Percentiles rank a stretch among this genome's conserved stretches.
These are phyloP conservation scores for Drosophila gunungcola DNA, from an alignment of 1,140 invertebrate species.

Conservation along the genomic window DNA sequence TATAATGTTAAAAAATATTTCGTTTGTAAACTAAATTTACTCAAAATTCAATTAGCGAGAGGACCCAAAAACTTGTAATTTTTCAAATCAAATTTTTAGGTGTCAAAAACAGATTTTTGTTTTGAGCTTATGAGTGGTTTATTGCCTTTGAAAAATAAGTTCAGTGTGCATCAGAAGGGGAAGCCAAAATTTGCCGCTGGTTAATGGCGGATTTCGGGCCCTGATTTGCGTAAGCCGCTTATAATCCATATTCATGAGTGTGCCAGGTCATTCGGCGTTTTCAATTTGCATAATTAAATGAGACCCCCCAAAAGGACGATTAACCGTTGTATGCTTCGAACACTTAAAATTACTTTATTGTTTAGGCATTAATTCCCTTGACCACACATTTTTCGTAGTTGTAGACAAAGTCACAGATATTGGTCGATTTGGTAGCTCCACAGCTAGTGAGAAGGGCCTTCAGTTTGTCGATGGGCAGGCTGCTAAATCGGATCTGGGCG, in stretches of 20 bases:
- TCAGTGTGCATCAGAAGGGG: neutral
- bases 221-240: conserved; percentile 56
- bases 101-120: neutral
- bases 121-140: neutral
- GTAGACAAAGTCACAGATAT: conserved; percentile 43
- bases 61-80: too few relatives aligned
- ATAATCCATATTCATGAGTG: conserved; percentile 51
- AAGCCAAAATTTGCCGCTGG: conserved; percentile 56
- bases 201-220: conserved; percentile 64
- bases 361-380: conserved; percentile 46
- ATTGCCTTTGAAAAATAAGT: neutral
- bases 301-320: conserved; percentile 11
- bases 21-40: too few relatives aligned
- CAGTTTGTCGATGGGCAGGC: conserved; percentile 44
- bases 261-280: conserved; percentile 49
- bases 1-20: too few relatives aligned
- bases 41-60: too few relatives aligned
- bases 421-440: conserved; percentile 6
- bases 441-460: conserved; percentile 41
- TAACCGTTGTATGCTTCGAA: conserved; percentile 53
- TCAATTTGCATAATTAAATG: conserved; percentile 77
- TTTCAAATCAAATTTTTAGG: neutral
- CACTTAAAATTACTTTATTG: conserved; percentile 69
- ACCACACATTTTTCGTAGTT: conserved; percentile 57
- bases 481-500: conserved; percentile 43